Evolutionary conservation across 2,113 vertebrate genomes (phyloP).

Genomic region (Phyllopteryx taeniolatus): DNA sequence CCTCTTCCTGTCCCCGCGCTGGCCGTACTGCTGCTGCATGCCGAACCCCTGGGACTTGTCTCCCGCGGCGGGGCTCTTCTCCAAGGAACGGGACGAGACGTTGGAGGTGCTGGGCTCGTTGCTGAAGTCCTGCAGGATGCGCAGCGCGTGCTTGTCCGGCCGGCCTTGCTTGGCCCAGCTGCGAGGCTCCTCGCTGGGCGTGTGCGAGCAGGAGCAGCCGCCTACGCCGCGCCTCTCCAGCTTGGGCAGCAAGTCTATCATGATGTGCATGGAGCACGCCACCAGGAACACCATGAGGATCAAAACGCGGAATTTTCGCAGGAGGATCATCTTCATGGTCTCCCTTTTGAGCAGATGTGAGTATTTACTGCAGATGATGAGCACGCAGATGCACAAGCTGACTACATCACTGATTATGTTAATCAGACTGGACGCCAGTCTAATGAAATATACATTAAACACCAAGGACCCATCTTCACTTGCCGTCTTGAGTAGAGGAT

Average conservation of each 20-base stretch:
- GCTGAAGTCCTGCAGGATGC: constrained; percentile 92
- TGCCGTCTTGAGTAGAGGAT: constrained; percentile 70
- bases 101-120: constrained; percentile 85
- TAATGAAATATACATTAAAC: constrained; percentile 67
- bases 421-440: constrained; percentile 73
- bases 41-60: constrained; percentile 55
- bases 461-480: constrained; percentile 70
- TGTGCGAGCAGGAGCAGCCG: constrained; percentile 82
- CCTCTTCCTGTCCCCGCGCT: constrained; percentile 56
- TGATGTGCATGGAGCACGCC: constrained; percentile 92
- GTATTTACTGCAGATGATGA: constrained; percentile 72
- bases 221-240: constrained; percentile 78
- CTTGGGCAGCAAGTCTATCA: constrained; percentile 88
- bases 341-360: constrained; percentile 66
- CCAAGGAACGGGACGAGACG: constrained; percentile 82
- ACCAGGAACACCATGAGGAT: constrained; percentile 88
- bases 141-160: constrained; percentile 90
- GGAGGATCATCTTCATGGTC: constrained; percentile 87
- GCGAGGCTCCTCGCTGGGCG: constrained; percentile 70
- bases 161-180: constrained; percentile 77
- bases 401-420: constrained; percentile 77
- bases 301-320: constrained; percentile 88
- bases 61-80: constrained; percentile 65
- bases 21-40: constrained; percentile 51
- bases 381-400: constrained; percentile 72